Evolutionary conservation across 2,113 vertebrate genomes (phyloP).

Genomic region (Agelaius tricolor): DNA sequence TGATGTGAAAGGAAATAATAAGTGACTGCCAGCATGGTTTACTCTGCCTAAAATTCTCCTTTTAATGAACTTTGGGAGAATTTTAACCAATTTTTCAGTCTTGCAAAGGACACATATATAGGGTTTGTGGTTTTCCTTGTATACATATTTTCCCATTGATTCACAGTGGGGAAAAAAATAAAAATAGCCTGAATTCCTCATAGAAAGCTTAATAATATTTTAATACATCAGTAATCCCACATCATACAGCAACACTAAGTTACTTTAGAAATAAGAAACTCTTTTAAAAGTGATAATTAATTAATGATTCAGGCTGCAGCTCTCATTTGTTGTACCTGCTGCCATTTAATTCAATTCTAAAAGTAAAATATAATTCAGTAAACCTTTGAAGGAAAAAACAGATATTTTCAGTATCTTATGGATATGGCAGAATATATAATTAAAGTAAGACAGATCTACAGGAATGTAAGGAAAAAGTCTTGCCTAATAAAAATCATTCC

Average conservation of each 20-base stretch:
- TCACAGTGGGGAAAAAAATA: rapidly evolving
- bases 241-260: background rate
- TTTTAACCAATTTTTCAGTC: background rate
- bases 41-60: background rate
- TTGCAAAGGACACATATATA: rapidly evolving
- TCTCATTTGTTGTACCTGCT: background rate
- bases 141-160: rapidly evolving
- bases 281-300: background rate
- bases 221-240: background rate
- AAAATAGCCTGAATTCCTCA: background rate
- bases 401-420: background rate
- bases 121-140: background rate
- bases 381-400: background rate
- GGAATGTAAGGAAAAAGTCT: background rate
- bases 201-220: background rate
- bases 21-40: background rate
- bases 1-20: background rate
- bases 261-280: background rate
- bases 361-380: background rate
- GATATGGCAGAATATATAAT: background rate
- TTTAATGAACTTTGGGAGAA: background rate
- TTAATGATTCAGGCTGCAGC: background rate
- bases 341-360: background rate
- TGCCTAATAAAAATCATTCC: background rate
- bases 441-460: background rate